Evolutionary conservation across 2,113 vertebrate species (phyloP).

Genomic region (Sylvietta virens): DNA sequence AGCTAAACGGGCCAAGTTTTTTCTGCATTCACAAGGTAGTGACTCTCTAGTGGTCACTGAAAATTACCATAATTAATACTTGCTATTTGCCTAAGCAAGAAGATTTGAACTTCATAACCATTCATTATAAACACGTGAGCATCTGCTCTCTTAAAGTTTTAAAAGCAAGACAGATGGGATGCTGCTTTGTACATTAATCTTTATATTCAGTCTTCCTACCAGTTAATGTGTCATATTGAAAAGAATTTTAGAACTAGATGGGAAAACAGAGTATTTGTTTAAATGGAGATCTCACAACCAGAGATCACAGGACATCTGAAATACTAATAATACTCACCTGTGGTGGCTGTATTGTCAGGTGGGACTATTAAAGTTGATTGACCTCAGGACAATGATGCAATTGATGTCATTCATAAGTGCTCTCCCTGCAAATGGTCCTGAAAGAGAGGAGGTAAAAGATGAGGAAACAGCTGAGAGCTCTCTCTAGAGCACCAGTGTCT

Average conservation of each 20-base stretch:
- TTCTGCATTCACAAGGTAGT: not conserved
- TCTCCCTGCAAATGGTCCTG: accelerated
- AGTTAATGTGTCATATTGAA: not conserved
- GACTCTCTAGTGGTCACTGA: not conserved
- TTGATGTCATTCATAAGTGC: not conserved
- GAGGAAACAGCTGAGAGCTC: not conserved
- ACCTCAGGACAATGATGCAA: not conserved
- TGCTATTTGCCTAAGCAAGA: not conserved
- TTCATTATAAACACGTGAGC: not conserved
- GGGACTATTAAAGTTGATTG: not conserved
- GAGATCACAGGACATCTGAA: not conserved
- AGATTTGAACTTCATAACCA: not conserved
- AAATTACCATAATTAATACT: not conserved
- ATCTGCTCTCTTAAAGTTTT: not conserved
- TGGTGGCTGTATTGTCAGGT: not conserved
- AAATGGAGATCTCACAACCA: not conserved
- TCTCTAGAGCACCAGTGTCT: accelerated
- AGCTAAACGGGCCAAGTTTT: not conserved
- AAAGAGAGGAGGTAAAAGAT: not conserved
- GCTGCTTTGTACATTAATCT: not conserved
- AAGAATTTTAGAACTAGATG: not conserved
- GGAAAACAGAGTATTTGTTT: not conserved
- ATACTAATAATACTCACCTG: not conserved
- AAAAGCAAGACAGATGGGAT: not conserved
- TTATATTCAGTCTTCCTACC: not conserved